Evolutionary conservation across 2,797 vertebrate genomes (phyloP), one percentile per base, ranked within the genome.

Genomic region (Cygnus olor): DNA sequence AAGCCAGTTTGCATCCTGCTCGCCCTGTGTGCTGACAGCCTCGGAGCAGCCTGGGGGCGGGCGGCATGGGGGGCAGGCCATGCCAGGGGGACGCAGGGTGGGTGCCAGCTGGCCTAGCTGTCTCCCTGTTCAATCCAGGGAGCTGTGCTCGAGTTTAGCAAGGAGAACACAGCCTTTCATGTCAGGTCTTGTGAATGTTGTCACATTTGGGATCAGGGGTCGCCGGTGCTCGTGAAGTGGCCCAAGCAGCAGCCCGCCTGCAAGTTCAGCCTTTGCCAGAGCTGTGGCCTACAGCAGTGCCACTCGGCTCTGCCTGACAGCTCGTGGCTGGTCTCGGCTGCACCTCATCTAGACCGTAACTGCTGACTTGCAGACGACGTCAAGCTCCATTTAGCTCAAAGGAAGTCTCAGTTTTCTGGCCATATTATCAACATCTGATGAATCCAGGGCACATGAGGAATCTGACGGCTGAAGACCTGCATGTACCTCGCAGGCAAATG

Each of bases 391-490:
- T 40, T 49, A 20, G 4, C 11, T 10, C 20, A 47, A 25, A 42
- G 10, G 17, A 60, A 34, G 6, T 47, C 36, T 34, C 32, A 1
- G 3, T 73, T 73, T 66, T 74, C 20, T 25, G 61, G 56, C 38
- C 7, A 1, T 22, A 27, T 63, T 40, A 17, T 0, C 61, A 40
- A 53, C 8, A 5, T 4, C 22, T 20, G 21, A 4, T 5, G 49
- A 53, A 42, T 44, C 21, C 40, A 56, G 63, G 34, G 8, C 2
- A 0, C 2, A n/a, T 2, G 5, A 20, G 34, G 60, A 56, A 57
- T 11, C 17, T 14, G 49, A 61, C 14, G n/a, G 58, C 51, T 66
- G 11, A 63, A 74, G 53, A 36, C 12, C 34, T 57, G 24, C 7
- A 2, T 21, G 14, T 34, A 44, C 20, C 6, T 34, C 6, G 3